phyloP scores from a whole-genome alignment of 2,888 invertebrate genomes.

The Piscicola geometra region DNA sequence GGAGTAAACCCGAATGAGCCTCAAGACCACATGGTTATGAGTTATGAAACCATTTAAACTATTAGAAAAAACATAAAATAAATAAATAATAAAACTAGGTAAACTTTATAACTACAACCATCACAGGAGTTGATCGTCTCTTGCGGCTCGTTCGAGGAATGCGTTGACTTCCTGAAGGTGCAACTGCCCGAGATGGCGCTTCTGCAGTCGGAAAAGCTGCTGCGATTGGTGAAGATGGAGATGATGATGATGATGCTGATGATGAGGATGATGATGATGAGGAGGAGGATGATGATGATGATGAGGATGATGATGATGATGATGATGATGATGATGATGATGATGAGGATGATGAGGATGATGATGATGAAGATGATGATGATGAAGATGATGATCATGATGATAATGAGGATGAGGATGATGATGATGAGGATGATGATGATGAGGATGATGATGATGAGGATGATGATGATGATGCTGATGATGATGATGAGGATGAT shows the following conservation, averaged over 20 bases:
- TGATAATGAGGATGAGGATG: not conserved
- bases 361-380: not conserved
- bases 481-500: not conserved
- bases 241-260: not conserved
- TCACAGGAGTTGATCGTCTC: not conserved
- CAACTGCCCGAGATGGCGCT: constrained; percentile 7
- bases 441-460: not conserved
- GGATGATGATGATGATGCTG: not conserved
- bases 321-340: not conserved
- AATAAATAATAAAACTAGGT: too few relatives aligned
- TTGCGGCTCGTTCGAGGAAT: not conserved
- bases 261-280: not conserved
- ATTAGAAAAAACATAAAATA: too few relatives aligned
- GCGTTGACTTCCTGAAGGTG: constrained; percentile 5
- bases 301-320: not conserved
- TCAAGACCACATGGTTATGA: too few relatives aligned
- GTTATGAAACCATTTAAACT: too few relatives aligned
- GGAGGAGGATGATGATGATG: not conserved
- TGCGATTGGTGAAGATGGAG: not conserved
- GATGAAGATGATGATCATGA: not conserved
- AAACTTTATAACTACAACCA: too few relatives aligned
- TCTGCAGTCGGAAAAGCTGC: not conserved
- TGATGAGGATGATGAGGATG: not conserved
- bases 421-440: not conserved
- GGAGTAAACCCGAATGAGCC: too few relatives aligned